A percentile compares a stretch with the other conserved stretches of the same genome.
Conservation (phyloP, 2,797 vertebrate species). For the Choloepus didactylus region DNA sequence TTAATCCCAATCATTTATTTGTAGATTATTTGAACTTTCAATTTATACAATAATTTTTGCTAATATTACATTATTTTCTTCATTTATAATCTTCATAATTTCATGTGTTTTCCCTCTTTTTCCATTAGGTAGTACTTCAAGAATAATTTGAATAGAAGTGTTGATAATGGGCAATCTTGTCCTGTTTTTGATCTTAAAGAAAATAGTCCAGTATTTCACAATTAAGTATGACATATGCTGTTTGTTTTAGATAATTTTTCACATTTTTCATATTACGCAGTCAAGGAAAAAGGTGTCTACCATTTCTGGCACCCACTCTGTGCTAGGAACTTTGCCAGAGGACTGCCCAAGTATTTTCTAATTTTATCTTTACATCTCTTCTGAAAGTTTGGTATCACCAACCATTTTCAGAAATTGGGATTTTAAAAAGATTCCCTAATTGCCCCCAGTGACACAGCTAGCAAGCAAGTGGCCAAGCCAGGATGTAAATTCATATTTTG, state of each 20-base stretch:
- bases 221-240: not conserved
- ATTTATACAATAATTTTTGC: not conserved
- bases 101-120: not conserved
- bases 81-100: not conserved
- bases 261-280: not conserved
- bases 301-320: not conserved
- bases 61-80: not conserved
- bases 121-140: not conserved
- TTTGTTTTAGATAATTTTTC: constrained; percentile 28
- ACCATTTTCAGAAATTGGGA: constrained; percentile 15
- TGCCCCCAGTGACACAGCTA: not conserved
- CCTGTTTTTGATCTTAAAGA: not conserved
- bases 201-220: not conserved
- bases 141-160: not conserved
- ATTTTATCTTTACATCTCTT: not conserved
- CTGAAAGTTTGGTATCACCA: not conserved
- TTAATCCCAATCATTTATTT: not conserved
- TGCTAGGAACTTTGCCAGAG: not conserved
- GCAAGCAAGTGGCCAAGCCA: not conserved
- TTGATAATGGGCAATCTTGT: not conserved
- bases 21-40: not conserved
- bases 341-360: not conserved
- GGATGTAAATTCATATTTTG: not conserved
- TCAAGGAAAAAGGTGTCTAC: not conserved
- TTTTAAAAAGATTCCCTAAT: not conserved